Evolutionary conservation across 2,113 vertebrate species (phyloP).

Genomic region (Erythrocercus mccallii): DNA sequence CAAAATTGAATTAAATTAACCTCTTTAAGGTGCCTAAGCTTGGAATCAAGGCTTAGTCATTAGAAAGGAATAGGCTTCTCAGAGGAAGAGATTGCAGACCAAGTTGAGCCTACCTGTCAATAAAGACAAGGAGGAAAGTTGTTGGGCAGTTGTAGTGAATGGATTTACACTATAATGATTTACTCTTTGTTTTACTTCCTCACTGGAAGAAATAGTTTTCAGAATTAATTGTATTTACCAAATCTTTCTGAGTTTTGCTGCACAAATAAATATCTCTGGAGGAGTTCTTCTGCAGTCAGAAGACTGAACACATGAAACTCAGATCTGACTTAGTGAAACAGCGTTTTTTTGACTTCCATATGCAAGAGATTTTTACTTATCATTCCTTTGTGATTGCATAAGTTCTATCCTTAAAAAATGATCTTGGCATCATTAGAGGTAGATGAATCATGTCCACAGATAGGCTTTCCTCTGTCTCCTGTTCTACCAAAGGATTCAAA

Average conservation of each 20-base stretch:
- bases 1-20: background rate
- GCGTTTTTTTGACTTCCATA: background rate
- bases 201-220: background rate
- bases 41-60: background rate
- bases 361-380: background rate
- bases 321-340: background rate
- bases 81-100: background rate
- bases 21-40: background rate
- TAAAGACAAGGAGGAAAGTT: background rate
- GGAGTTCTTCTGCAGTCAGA: background rate
- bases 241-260: background rate
- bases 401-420: background rate
- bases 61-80: background rate
- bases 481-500: background rate
- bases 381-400: background rate
- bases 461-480: background rate
- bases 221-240: background rate
- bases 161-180: background rate
- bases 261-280: background rate
- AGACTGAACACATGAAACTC: background rate
- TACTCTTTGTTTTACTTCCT: background rate
- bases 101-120: background rate
- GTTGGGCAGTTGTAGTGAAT: background rate
- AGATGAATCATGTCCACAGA: background rate
- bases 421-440: background rate